Evolutionary conservation across 2,113 vertebrate species (phyloP), one percentile per base, ranked within the genome.

Genomic region (Neodon shergylaensis): DNA sequence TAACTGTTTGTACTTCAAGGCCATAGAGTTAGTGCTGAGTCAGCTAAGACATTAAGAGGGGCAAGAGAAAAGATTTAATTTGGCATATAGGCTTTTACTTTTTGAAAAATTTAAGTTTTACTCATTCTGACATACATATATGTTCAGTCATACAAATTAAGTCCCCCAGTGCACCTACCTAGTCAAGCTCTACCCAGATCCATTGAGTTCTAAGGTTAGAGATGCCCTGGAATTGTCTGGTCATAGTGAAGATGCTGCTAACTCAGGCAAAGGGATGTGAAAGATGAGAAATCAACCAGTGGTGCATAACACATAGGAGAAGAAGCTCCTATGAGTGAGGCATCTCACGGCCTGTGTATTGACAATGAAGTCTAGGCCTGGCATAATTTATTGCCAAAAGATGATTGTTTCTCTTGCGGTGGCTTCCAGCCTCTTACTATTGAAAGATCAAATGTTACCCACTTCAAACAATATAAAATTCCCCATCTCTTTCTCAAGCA

Each of bases 11-110:
- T 61, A 61, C 13, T 82, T 92, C 58, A 84, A 58, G 44, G 7
- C 26, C 47, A 10, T 72, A 77, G 68, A 49, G 65, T 95, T 85
- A 84, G 33, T 16, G 8, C 83, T 77, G 21, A 90, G 84, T 88
- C 77, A 92, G 91, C 74, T 90, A 95, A 94, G 36, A 92, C 65
- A 52, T 90, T 11, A 61, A 66, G 76, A 66, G 47, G 19, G 31
- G 58, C 4, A 44, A 47, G 26, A 77, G n/a, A 82, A 76, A 94
- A 92, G 31, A 68, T 72, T 39, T 66, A 36, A 54, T 47, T 84
- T 78, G 26, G 31, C 44, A 8, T 72, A 14, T 12, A 26, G 24
- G 26, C 26, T 94, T 87, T 96, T 36, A 81, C 47, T 66, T 90
- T 13, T 66, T 73, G 42, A 85, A 24, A 63, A 52, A 65, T 26